Conservation (phyloP, 2,113 vertebrate genomes). For the Megalops atlanticus region DNA sequence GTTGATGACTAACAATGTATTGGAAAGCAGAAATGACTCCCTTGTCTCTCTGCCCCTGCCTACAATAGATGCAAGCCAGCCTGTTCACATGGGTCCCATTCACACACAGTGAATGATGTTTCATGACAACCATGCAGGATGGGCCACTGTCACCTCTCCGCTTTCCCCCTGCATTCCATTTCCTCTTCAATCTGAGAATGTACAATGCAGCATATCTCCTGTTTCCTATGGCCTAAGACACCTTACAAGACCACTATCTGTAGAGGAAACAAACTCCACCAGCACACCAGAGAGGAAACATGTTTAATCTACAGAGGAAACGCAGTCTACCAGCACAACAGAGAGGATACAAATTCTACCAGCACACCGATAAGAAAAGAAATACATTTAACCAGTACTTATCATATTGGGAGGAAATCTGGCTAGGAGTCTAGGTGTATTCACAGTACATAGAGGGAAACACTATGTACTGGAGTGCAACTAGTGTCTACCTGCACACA, state of each 20-base stretch:
- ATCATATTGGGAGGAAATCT: background rate
- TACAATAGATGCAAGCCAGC: background rate
- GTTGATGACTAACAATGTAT: background rate
- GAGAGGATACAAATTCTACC: background rate
- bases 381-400: background rate
- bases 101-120: too few species aligned
- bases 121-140: too few species aligned
- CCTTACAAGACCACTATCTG: background rate
- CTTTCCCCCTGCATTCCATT: background rate
- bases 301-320: too few species aligned
- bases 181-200: too few species aligned
- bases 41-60: conserved; percentile 10
- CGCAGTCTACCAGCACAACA: background rate
- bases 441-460: too few species aligned
- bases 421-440: too few species aligned
- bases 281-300: conserved; percentile 8
- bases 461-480: background rate
- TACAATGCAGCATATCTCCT: background rate
- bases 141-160: too few species aligned
- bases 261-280: background rate
- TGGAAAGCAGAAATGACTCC: background rate
- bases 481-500: background rate
- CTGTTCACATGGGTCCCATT: background rate
- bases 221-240: too few species aligned
- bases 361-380: background rate